Conservation (phyloP, 2,888 invertebrate species). For the Branchellion lobata region DNA sequence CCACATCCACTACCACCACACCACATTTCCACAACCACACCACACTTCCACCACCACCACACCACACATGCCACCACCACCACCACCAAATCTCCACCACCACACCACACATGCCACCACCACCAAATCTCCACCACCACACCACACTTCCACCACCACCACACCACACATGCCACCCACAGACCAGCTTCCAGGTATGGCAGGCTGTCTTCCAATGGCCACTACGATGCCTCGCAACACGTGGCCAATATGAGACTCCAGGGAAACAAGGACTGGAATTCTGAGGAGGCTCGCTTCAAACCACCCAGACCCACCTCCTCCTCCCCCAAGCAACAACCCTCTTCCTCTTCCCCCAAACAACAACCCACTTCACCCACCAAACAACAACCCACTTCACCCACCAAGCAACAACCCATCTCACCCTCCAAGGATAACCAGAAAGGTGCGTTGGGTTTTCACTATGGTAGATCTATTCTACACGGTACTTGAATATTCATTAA, state of each 20-base stretch:
- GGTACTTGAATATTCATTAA: neutral
- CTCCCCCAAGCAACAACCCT: too few species aligned
- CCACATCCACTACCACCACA: too few species aligned
- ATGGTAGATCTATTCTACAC: neutral
- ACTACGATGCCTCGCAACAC: neutral
- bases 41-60: neutral
- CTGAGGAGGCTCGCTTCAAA: too few species aligned
- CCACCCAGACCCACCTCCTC: too few species aligned
- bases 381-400: neutral
- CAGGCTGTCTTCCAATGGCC: neutral
- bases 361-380: too few species aligned
- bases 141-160: neutral
- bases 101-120: neutral
- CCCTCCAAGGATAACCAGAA: slow-evolving; percentile 6
- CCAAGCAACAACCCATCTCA: slow-evolving; percentile 1
- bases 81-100: slow-evolving; percentile 20
- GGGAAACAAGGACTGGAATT: too few species aligned
- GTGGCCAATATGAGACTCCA: neutral
- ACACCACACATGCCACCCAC: neutral
- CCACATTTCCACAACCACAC: too few species aligned
- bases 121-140: too few species aligned
- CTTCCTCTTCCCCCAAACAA: too few species aligned
- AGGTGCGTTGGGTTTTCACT: neutral
- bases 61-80: slow-evolving; percentile 31
- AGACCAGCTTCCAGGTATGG: slow-evolving; percentile 16